These are phyloP conservation scores for Volucella inflata DNA, from an alignment of 2,888 invertebrate species.

Conservation along the genomic window DNA sequence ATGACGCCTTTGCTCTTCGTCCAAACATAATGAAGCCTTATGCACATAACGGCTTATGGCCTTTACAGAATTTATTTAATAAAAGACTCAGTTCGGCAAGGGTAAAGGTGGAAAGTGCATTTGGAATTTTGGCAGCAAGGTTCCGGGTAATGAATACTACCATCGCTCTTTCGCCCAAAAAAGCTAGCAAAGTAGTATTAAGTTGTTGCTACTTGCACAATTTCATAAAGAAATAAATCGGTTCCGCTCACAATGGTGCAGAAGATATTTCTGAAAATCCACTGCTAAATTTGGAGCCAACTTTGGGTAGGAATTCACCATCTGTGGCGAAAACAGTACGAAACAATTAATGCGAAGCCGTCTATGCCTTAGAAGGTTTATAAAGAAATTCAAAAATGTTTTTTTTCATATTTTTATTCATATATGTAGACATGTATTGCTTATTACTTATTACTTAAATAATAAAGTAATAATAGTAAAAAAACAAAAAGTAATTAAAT, in stretches of 20 bases:
- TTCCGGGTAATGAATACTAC: conserved; percentile 51
- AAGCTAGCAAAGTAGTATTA: no score
- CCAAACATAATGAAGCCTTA: no score
- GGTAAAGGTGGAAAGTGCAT: conserved; percentile 49
- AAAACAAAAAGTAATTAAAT: conserved; percentile 31
- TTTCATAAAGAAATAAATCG: conserved; percentile 51
- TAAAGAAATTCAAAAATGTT: conserved; percentile 36
- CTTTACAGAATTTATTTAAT: conserved; percentile 43
- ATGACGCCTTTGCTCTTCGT: no score
- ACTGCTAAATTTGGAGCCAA: no score
- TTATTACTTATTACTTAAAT: conserved; percentile 20
- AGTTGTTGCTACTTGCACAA: conserved; percentile 59
- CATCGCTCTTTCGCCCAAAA: conserved; percentile 35
- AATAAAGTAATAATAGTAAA: no score
- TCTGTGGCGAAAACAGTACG: conserved; percentile 39
- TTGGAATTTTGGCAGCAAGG: conserved; percentile 53
- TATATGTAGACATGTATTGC: no score
- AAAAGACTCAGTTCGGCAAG: conserved; percentile 52
- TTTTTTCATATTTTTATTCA: conserved; percentile 34
- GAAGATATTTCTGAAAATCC: conserved; percentile 38
- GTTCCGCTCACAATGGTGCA: conserved; percentile 39
- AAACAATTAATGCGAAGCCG: conserved; percentile 35
- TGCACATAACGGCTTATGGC: conserved; percentile 36
- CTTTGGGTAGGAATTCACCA: no score
- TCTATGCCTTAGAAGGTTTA: conserved; percentile 30